These are phyloP conservation scores for Stegastes partitus DNA, from an alignment of 2,113 vertebrate genomes.

Conservation along the genomic window DNA sequence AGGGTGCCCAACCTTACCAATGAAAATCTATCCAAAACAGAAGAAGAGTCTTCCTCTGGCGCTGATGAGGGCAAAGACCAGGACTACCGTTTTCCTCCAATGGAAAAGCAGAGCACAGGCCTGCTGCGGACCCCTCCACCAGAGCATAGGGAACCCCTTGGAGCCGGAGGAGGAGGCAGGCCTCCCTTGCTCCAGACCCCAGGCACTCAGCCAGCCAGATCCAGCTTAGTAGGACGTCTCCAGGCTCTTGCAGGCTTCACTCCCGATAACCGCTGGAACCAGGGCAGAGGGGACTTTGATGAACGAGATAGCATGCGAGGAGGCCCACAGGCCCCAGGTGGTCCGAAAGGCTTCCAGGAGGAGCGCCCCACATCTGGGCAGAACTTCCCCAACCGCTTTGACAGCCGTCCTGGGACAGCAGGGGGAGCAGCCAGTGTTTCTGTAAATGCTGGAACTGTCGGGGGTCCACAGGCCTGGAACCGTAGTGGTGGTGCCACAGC, in stretches of 20 bases:
- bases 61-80: constrained; percentile 93
- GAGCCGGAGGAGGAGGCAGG: constrained; percentile 52
- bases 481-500: constrained; percentile 77
- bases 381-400: constrained; percentile 91
- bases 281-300: constrained; percentile 94
- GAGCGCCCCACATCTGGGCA: constrained; percentile 87
- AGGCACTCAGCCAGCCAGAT: constrained; percentile 68
- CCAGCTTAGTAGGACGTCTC: constrained; percentile 77
- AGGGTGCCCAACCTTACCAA: constrained; percentile 83
- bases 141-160: constrained; percentile 91
- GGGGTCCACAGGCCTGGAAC: constrained; percentile 87
- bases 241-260: constrained; percentile 91
- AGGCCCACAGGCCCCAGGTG: constrained; percentile 82
- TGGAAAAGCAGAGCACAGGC: constrained; percentile 85
- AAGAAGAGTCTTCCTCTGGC: constrained; percentile 88
- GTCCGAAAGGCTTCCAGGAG: constrained; percentile 92
- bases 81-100: constrained; percentile 96
- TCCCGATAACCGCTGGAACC: constrained; percentile 94
- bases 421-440: constrained; percentile 76
- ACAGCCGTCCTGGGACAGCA: constrained; percentile 86
- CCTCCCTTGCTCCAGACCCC: constrained; percentile 82
- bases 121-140: constrained; percentile 87
- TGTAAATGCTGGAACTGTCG: constrained; percentile 47
- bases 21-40: constrained; percentile 88
- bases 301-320: constrained; percentile 89